phyloP scores from a whole-genome alignment of 1,140 invertebrate species.

The Solenopsis invicta region DNA sequence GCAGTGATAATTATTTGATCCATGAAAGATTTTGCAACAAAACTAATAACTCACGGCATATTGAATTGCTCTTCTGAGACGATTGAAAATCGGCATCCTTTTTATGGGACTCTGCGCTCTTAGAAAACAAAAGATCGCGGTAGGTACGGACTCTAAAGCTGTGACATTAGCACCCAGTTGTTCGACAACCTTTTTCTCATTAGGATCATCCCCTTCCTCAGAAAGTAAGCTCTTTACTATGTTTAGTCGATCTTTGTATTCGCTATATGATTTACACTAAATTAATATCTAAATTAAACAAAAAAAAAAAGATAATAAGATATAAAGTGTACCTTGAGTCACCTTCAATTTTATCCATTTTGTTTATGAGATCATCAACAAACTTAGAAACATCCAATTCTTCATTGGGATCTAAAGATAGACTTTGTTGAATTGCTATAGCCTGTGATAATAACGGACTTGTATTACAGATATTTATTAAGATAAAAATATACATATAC shows the following conservation, averaged over 20 bases:
- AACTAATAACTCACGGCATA: slow-evolving; percentile 81
- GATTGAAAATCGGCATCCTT: slow-evolving; percentile 87
- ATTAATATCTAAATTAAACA: slow-evolving; percentile 42
- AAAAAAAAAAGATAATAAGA: neutral
- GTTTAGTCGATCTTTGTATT: slow-evolving; percentile 87
- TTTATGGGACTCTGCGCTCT: slow-evolving; percentile 88
- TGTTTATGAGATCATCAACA: slow-evolving; percentile 87
- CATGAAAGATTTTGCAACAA: neutral
- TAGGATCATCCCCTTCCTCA: slow-evolving; percentile 81
- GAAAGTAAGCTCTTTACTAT: slow-evolving; percentile 85
- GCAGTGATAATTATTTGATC: neutral
- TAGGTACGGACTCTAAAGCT: slow-evolving; percentile 92
- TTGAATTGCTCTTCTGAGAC: slow-evolving; percentile 89
- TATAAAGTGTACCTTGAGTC: slow-evolving; percentile 82
- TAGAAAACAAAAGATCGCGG: slow-evolving; percentile 92
- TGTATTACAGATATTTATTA: slow-evolving; percentile 47
- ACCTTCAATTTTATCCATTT: slow-evolving; percentile 89
- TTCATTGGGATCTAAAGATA: slow-evolving; percentile 85
- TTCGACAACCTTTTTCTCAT: slow-evolving; percentile 87
- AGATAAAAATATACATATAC: slow-evolving; percentile 23
- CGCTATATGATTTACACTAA: slow-evolving; percentile 45
- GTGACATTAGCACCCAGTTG: slow-evolving; percentile 89
- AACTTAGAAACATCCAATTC: slow-evolving; percentile 87
- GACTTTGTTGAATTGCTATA: slow-evolving; percentile 88
- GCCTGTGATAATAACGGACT: slow-evolving; percentile 81